phyloP scores from a whole-genome alignment of 2,888 invertebrate genomes.

The Polydrusus cervinus region DNA sequence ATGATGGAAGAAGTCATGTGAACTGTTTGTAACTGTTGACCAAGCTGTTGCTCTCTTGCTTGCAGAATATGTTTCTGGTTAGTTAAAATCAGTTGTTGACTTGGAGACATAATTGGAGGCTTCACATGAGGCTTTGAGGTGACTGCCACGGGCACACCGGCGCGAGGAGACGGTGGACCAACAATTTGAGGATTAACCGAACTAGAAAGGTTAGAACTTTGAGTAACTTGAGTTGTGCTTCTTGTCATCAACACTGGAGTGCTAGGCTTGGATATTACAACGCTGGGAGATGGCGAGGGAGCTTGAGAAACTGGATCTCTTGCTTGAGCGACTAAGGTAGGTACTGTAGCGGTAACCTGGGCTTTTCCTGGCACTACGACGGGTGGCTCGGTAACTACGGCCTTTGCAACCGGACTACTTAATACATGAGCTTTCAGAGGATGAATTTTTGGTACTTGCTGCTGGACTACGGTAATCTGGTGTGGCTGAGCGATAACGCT shows the following conservation, averaged over 20 bases:
- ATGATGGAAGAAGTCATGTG: conserved; percentile 55
- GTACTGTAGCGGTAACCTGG: neutral
- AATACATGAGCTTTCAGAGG: conserved; percentile 79
- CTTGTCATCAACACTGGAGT: conserved; percentile 30
- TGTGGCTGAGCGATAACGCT: conserved; percentile 58
- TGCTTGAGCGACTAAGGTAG: conserved; percentile 7
- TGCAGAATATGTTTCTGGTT: conserved; percentile 61
- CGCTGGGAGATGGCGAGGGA: conserved; percentile 28
- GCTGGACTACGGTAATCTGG: conserved; percentile 58
- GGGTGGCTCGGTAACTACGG: conserved; percentile 61
- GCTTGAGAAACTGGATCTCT: conserved; percentile 21
- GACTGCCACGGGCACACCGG: conserved; percentile 50
- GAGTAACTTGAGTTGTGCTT: conserved; percentile 28
- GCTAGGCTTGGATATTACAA: conserved; percentile 37
- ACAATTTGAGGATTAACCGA: conserved; percentile 41
- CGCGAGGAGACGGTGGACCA: conserved; percentile 50
- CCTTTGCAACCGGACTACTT: conserved; percentile 72
- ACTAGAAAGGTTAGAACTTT: conserved; percentile 28
- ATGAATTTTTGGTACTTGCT: conserved; percentile 71
- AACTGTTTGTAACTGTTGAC: conserved; percentile 51
- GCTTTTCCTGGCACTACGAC: conserved; percentile 7
- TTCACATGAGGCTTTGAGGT: conserved; percentile 56
- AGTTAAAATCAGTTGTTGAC: conserved; percentile 50
- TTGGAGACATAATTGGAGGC: conserved; percentile 61
- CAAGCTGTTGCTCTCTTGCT: conserved; percentile 54